Conservation (phyloP, 2,888 invertebrate genomes). For the Yponomeuta malinellus region DNA sequence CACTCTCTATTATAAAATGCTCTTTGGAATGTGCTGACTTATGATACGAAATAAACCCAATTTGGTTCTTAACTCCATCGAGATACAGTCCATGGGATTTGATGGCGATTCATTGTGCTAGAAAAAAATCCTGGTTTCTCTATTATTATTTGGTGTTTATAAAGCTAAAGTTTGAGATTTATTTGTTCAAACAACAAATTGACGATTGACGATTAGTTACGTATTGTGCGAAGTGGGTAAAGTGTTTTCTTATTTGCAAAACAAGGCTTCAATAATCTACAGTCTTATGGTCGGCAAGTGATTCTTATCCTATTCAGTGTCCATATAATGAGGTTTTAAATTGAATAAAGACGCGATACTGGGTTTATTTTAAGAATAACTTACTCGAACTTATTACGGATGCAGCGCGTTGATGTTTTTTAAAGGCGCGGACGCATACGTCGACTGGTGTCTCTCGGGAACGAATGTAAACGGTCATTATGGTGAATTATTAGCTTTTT, state of each 20-base stretch:
- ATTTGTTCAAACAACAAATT: neutral
- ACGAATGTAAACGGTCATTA: conserved; percentile 2
- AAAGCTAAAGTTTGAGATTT: neutral
- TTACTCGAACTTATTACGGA: conserved; percentile 22
- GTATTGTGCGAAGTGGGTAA: neutral
- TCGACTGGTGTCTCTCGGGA: conserved; percentile 20
- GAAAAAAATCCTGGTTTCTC: neutral
- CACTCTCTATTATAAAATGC: neutral
- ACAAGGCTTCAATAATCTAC: neutral
- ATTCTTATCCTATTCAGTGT: neutral
- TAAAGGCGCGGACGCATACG: conserved; percentile 21
- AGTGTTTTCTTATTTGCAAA: neutral
- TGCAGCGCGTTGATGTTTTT: conserved; percentile 55
- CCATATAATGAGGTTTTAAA: neutral
- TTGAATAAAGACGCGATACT: neutral
- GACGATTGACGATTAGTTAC: neutral
- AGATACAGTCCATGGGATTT: neutral
- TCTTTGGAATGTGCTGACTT: conserved; percentile 8
- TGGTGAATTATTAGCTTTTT: too few species aligned
- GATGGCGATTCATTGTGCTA: neutral
- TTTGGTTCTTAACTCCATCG: neutral
- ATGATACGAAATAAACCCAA: neutral
- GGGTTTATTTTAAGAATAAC: conserved; percentile 11
- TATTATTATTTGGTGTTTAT: neutral
- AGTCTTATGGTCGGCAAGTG: neutral